Conservation (phyloP, 2,888 invertebrate genomes). For the Philonicus albiceps region DNA sequence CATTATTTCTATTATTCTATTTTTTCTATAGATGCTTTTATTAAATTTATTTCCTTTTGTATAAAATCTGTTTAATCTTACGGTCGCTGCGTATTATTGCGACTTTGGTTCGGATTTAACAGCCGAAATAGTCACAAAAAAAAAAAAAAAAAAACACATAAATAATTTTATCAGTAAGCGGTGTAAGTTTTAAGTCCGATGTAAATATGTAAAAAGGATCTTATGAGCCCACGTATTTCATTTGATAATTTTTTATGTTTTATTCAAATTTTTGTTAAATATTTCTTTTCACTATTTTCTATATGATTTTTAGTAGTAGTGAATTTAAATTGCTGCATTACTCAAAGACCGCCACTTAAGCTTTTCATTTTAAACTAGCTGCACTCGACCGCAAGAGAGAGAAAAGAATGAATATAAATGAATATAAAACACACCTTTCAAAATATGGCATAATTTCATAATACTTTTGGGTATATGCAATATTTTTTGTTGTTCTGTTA, state of each 20-base stretch:
- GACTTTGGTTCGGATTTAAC: not conserved
- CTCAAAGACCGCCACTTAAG: not conserved
- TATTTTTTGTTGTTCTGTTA: no score
- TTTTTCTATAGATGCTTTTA: not conserved
- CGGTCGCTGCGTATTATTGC: not conserved
- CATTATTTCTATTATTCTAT: not conserved
- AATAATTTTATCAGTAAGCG: not conserved
- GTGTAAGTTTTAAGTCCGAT: slow-evolving; percentile 30
- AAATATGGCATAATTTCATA: no score
- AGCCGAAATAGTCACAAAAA: slow-evolving; percentile 22
- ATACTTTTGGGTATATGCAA: no score
- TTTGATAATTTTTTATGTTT: not conserved
- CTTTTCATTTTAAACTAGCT: not conserved
- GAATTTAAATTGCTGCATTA: not conserved
- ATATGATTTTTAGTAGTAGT: not conserved
- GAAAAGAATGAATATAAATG: no score
- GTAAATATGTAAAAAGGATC: slow-evolving; percentile 25
- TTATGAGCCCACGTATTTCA: not conserved
- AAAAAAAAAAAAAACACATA: no score
- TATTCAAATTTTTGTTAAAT: not conserved
- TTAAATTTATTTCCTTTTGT: not conserved
- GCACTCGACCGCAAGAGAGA: no score
- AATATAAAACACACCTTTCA: no score
- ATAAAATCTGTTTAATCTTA: not conserved
- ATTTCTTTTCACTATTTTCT: not conserved